Evolutionary conservation across 2,888 invertebrate genomes (phyloP).

Genomic region (Phyto melanocephala): DNA sequence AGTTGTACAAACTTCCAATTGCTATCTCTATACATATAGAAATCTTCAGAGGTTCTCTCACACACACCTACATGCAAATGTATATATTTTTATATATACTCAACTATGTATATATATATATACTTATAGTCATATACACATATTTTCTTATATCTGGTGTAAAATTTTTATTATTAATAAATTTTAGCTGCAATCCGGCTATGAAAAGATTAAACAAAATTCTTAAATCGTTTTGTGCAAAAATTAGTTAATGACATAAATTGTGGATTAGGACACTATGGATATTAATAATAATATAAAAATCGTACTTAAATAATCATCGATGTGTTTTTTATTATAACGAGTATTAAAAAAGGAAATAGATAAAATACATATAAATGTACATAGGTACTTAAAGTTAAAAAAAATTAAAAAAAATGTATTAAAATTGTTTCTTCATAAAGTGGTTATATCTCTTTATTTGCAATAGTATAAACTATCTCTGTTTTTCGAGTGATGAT

Average conservation of each 20-base stretch:
- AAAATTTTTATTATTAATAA: slow-evolving; percentile 48
- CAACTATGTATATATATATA: slow-evolving; percentile 34
- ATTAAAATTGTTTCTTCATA: neutral
- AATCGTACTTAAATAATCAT: neutral
- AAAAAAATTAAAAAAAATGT: neutral
- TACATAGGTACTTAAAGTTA: neutral
- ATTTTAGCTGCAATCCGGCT: slow-evolving; percentile 33
- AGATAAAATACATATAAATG: neutral
- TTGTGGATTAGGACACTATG: slow-evolving; percentile 17
- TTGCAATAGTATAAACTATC: neutral
- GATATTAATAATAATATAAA: neutral
- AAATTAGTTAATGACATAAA: neutral
- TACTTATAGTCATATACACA: slow-evolving; percentile 61
- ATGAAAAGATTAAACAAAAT: slow-evolving; percentile 22
- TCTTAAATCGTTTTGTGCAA: slow-evolving; percentile 16
- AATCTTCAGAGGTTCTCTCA: slow-evolving; percentile 26
- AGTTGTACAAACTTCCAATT: slow-evolving; percentile 36
- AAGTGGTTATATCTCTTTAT: slow-evolving; percentile 9
- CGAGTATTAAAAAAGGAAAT: slow-evolving; percentile 9
- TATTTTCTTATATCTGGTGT: slow-evolving; percentile 61
- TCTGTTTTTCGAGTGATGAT: slow-evolving; percentile 28
- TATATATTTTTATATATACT: slow-evolving; percentile 37
- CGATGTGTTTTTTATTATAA: slow-evolving; percentile 1
- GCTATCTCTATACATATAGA: slow-evolving; percentile 23
- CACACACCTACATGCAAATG: slow-evolving; percentile 37